Conservation (phyloP, 2,888 invertebrate species). For the Zygothrica quintamaculata region DNA sequence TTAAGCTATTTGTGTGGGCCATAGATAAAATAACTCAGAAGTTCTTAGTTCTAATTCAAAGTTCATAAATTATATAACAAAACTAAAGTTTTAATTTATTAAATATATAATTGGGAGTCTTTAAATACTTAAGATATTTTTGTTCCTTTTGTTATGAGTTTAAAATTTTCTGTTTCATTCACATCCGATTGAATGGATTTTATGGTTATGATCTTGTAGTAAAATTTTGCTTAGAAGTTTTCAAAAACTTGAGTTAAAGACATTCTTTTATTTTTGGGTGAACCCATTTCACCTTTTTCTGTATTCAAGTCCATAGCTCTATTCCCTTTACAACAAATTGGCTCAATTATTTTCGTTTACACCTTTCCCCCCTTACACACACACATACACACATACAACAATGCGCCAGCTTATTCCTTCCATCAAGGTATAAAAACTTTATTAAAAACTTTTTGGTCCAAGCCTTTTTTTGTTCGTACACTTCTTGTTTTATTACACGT, state of each 20-base stretch:
- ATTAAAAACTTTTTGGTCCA: conserved; percentile 75
- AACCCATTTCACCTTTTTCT: conserved; percentile 3
- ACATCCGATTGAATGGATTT: neutral
- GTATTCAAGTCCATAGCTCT: conserved; percentile 34
- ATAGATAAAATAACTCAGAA: too few relatives aligned
- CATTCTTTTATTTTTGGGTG: neutral
- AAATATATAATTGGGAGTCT: too few relatives aligned
- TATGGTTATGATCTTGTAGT: neutral
- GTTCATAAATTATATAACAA: too few relatives aligned
- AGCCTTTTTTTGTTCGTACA: conserved; percentile 58
- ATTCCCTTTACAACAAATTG: conserved; percentile 72
- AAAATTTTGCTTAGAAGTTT: neutral
- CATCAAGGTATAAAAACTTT: conserved; percentile 73
- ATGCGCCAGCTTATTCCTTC: neutral
- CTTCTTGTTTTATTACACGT: conserved; percentile 49
- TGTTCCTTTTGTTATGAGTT: too few relatives aligned
- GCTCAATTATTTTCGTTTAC: conserved; percentile 70
- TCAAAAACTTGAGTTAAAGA: conserved; percentile 15
- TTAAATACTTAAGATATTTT: too few relatives aligned
- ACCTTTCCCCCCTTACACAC: conserved; percentile 12
- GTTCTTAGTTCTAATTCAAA: too few relatives aligned
- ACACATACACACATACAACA: neutral
- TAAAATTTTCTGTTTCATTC: too few relatives aligned
- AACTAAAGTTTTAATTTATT: too few relatives aligned
- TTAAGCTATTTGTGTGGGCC: too few relatives aligned